Conservation (phyloP, 2,113 vertebrate species). For the Pelecanus crispus region DNA sequence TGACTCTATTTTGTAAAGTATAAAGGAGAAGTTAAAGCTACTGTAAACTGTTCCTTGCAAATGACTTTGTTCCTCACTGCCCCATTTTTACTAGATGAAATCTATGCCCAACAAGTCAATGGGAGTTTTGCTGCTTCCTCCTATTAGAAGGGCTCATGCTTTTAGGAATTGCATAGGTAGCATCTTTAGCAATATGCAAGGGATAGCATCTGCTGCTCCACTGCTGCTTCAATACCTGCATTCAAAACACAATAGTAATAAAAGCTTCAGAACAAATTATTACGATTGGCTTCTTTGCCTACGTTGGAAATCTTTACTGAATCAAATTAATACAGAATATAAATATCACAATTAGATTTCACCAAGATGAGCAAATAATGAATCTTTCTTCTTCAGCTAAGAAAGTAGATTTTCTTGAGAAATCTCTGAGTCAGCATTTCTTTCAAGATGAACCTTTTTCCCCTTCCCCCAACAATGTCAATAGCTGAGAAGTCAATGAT, state of each 20-base stretch:
- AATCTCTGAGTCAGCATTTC: constrained; percentile 58
- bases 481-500: constrained; percentile 70
- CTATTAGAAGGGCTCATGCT: constrained; percentile 14
- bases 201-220: constrained; percentile 31
- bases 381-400: background rate
- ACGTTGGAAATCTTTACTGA: constrained; percentile 41
- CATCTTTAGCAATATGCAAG: constrained; percentile 41
- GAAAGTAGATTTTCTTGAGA: constrained; percentile 50
- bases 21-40: background rate
- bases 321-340: constrained; percentile 63
- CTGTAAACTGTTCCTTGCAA: background rate
- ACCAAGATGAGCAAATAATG: constrained; percentile 24
- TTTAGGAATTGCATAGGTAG: constrained; percentile 52
- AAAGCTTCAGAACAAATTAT: constrained; percentile 67
- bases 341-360: constrained; percentile 64
- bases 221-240: constrained; percentile 50
- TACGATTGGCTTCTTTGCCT: constrained; percentile 56
- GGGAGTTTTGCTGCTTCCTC: constrained; percentile 36
- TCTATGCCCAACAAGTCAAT: constrained; percentile 15
- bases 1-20: background rate
- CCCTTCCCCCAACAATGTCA: constrained; percentile 53
- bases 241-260: constrained; percentile 58
- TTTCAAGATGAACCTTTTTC: constrained; percentile 41
- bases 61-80: background rate
- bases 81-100: background rate